Conservation (phyloP, 2,888 invertebrate species). For the Zhengitettix transpicula region DNA sequence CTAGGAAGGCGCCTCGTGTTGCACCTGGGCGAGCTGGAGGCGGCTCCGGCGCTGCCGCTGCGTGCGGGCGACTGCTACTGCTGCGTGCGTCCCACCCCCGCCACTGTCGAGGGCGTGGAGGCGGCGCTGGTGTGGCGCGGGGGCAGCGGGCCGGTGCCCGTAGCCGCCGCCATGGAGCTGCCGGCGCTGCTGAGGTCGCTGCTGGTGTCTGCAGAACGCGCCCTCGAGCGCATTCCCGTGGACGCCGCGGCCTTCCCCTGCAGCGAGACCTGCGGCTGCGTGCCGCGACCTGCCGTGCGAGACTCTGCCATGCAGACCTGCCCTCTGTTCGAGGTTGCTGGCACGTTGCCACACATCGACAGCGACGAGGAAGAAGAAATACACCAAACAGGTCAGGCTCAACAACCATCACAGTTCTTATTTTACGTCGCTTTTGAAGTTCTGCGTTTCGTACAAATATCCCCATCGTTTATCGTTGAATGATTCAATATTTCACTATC, state of each 20-base stretch:
- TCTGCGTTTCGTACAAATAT: too few relatives aligned
- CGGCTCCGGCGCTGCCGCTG: conserved; percentile 39
- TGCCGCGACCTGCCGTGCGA: conserved; percentile 12
- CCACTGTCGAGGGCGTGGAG: conserved; percentile 9
- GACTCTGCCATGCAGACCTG: conserved; percentile 31
- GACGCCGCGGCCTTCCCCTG: conserved; percentile 47
- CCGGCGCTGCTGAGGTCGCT: conserved; percentile 46
- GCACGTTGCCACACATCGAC: conserved; percentile 53
- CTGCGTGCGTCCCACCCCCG: conserved; percentile 29
- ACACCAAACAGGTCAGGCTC: conserved; percentile 24
- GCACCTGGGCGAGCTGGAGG: conserved; percentile 44
- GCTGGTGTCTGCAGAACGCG: conserved; percentile 46
- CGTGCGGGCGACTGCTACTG: conserved; percentile 47
- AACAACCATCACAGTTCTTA: not conserved
- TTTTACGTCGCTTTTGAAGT: too few relatives aligned
- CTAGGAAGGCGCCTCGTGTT: conserved; percentile 37
- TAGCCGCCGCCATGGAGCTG: conserved; percentile 19
- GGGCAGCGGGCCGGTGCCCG: conserved; percentile 16
- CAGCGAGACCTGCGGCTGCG: conserved; percentile 21
- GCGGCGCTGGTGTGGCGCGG: conserved; percentile 19
- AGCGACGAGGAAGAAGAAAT: conserved; percentile 48
- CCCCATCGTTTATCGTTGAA: too few relatives aligned
- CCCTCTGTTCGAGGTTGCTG: conserved; percentile 46
- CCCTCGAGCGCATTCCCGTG: conserved; percentile 46
- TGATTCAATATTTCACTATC: too few relatives aligned